These are phyloP conservation scores for Butorides virescens DNA, from an alignment of 2,113 vertebrate genomes.

Conservation along the genomic window DNA sequence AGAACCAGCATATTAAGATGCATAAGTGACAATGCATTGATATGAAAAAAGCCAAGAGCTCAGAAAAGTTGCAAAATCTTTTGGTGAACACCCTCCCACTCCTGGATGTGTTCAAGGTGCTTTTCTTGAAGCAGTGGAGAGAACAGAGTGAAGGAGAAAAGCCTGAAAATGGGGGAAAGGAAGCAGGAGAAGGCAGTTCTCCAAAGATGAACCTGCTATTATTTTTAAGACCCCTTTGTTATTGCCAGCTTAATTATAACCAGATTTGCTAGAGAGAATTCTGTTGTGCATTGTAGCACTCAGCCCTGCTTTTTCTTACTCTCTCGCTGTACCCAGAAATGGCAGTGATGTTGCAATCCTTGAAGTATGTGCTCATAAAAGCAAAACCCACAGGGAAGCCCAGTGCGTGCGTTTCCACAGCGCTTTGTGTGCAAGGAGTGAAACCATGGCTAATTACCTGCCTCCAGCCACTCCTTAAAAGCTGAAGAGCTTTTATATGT, in stretches of 20 bases:
- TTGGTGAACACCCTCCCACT: not conserved
- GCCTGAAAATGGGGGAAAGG: not conserved
- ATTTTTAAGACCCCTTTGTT: not conserved
- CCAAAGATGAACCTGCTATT: not conserved
- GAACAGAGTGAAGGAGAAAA: not conserved
- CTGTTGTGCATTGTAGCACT: not conserved
- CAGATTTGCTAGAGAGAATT: not conserved
- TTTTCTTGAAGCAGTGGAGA: not conserved
- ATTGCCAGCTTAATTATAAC: not conserved
- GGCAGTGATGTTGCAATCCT: not conserved
- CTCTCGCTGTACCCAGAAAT: not conserved
- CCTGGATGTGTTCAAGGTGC: not conserved
- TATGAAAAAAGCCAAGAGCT: not conserved
- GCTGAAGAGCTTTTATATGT: not conserved
- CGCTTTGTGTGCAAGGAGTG: not conserved
- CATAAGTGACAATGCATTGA: not conserved
- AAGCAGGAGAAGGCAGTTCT: not conserved
- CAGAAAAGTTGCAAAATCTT: not conserved
- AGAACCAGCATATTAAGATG: not conserved
- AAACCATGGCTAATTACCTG: not conserved
- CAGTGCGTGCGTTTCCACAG: rapidly evolving
- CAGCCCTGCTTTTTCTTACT: not conserved
- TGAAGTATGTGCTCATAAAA: not conserved
- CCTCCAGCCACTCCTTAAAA: slow-evolving; percentile 27
- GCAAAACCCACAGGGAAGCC: not conserved